Conservation (phyloP, 2,888 invertebrate genomes). For the Steinernema hermaphroditum region DNA sequence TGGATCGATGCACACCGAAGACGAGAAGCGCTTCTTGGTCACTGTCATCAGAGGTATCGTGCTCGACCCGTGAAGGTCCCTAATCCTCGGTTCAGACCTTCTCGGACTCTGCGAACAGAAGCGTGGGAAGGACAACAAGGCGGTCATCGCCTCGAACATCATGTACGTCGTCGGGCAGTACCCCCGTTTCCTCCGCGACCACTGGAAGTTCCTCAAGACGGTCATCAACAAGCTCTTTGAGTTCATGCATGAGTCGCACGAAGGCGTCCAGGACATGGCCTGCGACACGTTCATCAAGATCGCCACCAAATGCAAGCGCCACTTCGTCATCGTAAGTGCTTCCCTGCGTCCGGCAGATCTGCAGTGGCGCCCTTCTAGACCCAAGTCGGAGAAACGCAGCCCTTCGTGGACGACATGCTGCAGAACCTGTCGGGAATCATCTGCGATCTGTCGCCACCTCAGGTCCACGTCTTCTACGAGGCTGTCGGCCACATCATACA, state of each 20-base stretch:
- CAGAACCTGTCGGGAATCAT: slow-evolving; percentile 93
- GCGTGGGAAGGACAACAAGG: slow-evolving; percentile 98
- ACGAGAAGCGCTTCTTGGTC: slow-evolving; percentile 96
- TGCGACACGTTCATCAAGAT: slow-evolving; percentile 99
- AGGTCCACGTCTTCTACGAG: slow-evolving; percentile 97
- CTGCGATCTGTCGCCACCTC: slow-evolving; percentile 96
- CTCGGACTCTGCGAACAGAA: slow-evolving; percentile 96
- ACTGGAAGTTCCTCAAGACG: slow-evolving; percentile 99
- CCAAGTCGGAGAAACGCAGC: slow-evolving; percentile 91
- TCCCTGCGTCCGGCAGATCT: neutral
- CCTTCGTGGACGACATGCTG: slow-evolving; percentile 98
- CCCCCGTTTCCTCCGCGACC: slow-evolving; percentile 93
- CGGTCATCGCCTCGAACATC: slow-evolving; percentile 98
- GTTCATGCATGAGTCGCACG: slow-evolving; percentile 99
- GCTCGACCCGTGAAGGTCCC: too few species aligned
- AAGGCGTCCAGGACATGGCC: slow-evolving; percentile 99
- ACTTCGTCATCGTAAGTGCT: slow-evolving; percentile 80
- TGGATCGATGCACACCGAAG: slow-evolving; percentile 98
- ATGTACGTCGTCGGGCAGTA: slow-evolving; percentile 99
- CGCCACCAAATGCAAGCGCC: slow-evolving; percentile 92
- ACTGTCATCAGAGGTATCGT: slow-evolving; percentile 82
- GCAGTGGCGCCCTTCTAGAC: slow-evolving; percentile 70
- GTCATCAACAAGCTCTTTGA: slow-evolving; percentile 83
- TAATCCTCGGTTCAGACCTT: slow-evolving; percentile 81
- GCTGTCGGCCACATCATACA: slow-evolving; percentile 99